Base-by-base conservation (phyloP, 2,797 vertebrate genomes). In the Phataginus tricuspis region DNA sequence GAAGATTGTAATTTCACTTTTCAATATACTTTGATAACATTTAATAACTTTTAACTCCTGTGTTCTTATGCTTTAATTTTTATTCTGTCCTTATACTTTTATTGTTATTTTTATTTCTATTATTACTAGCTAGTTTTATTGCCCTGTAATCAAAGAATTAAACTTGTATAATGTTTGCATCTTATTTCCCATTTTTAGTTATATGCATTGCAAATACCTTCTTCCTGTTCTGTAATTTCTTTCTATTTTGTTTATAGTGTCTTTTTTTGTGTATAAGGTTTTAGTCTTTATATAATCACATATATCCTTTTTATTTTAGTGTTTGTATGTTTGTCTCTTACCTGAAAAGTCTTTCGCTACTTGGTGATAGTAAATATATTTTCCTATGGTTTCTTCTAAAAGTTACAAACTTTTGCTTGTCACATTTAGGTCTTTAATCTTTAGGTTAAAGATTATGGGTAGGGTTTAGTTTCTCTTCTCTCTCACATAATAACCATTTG, bases 141-240 rank as follows among this genome's bases (percentile, higher is more conserved):
- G 5, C 27, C 42, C 78, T 87, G n/a, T 68, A 34, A 92, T 63
- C 2, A 61, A 94, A 92, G 59, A 72, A 61, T 39, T 72, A 75
- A 88, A 53, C 25, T 78, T 96, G 74, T 71, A 21, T 80, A 49
- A 89, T 93, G 79, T 84, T 64, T 96, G 82, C n/a, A 59, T 92
- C 61, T 95, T 91, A 78, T 6, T 53, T 86, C 15, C 8, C 9
- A 10, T 21, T 85, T 83, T 83, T 84, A 19, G 4, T 64, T 86
- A 10, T 4, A 27, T 37, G 19, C 16, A 82, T 83, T 82, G 23
- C 61, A 64, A 83, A 64, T 49, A 42, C 12, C 8, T 53, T 87
- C 31, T 75, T 18, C 15, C 15, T 1, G 0, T 68, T 82, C 7
- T 77, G 23, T 72, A 69, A 27, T 87, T 90, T 82, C 19, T 45